A percentile compares a stretch with the other conserved stretches of the same genome.
phyloP scores from a whole-genome alignment of 1,140 invertebrate species.

The Ips typographus region DNA sequence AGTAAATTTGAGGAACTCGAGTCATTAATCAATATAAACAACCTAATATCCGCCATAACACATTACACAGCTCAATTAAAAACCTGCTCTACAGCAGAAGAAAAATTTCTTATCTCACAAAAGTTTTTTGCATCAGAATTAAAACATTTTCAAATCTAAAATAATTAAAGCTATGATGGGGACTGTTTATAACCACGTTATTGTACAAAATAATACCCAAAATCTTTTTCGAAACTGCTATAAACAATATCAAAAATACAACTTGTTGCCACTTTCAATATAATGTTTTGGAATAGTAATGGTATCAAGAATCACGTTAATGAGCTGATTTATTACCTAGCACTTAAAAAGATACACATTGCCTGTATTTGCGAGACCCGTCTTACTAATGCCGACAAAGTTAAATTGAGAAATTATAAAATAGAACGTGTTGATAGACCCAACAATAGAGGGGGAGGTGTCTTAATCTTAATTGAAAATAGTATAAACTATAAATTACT shows the following conservation, averaged over 20 bases:
- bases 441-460: neutral
- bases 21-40: too few relatives aligned
- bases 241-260: neutral
- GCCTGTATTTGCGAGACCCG: neutral
- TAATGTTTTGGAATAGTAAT: neutral
- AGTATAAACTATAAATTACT: neutral
- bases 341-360: neutral
- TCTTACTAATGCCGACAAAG: neutral
- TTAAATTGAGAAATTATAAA: neutral
- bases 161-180: neutral
- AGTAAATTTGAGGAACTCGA: too few relatives aligned
- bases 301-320: neutral
- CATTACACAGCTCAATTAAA: neutral
- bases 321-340: slow-evolving; percentile 2
- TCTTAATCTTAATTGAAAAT: neutral
- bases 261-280: neutral
- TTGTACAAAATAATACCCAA: neutral
- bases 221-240: neutral
- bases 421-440: neutral
- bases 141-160: neutral
- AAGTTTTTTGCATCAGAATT: neutral
- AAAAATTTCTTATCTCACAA: neutral
- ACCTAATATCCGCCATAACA: neutral
- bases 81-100: neutral
- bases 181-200: neutral